Conservation (phyloP, 2,888 invertebrate species). For the Pegoplata infirma region DNA sequence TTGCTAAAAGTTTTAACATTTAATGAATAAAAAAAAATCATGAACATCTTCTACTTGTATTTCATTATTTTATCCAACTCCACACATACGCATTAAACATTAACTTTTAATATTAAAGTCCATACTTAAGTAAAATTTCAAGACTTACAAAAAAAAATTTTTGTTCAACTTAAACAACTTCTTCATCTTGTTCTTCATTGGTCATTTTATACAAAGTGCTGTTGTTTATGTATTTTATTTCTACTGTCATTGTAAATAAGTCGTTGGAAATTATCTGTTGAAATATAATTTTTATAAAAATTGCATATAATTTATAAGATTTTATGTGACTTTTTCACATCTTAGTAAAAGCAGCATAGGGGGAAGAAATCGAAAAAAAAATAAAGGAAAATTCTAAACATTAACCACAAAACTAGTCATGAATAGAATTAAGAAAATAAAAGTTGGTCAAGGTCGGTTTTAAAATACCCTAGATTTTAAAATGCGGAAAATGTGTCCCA, state of each 20-base stretch:
- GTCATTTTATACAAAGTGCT: neutral
- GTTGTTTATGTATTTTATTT: neutral
- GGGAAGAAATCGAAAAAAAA: neutral
- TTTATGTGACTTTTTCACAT: slow-evolving; percentile 40
- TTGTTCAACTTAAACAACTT: neutral
- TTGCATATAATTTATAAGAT: slow-evolving; percentile 45
- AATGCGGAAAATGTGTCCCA: too few relatives aligned
- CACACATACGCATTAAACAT: slow-evolving; percentile 20
- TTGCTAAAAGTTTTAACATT: neutral
- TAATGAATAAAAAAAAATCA: too few relatives aligned
- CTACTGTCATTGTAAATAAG: slow-evolving; percentile 47
- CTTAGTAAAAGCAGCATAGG: neutral
- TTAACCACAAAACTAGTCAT: neutral
- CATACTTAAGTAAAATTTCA: neutral
- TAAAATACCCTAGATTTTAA: too few relatives aligned
- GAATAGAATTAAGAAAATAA: too few relatives aligned
- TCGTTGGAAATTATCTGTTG: slow-evolving; percentile 49
- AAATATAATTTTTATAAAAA: slow-evolving; percentile 41
- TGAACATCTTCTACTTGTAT: neutral
- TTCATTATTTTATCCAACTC: neutral
- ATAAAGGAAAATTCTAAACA: neutral
- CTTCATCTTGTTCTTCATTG: neutral
- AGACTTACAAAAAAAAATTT: neutral
- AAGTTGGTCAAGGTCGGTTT: too few relatives aligned
- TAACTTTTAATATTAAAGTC: slow-evolving; percentile 8